phyloP scores from a whole-genome alignment of 2,888 invertebrate genomes.

The Linyphia triangularis region DNA sequence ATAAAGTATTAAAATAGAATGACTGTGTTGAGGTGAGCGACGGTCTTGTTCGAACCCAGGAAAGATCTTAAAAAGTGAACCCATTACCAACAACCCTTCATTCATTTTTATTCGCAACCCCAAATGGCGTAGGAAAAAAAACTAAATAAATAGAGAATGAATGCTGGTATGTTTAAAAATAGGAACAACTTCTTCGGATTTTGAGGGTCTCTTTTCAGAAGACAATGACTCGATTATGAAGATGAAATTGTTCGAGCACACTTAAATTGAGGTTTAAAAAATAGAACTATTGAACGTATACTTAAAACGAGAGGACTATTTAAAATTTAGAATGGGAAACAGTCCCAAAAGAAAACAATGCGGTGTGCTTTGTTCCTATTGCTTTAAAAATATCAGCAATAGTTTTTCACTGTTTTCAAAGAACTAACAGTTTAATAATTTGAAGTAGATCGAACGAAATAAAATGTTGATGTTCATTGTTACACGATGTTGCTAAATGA shows the following conservation, averaged over 20 bases:
- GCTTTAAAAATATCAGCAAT: no score
- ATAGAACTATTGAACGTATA: not conserved
- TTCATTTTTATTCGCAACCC: not conserved
- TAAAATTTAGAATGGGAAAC: no score
- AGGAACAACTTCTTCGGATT: not conserved
- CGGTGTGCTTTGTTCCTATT: no score
- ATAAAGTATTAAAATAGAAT: not conserved
- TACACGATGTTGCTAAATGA: no score
- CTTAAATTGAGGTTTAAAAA: not conserved
- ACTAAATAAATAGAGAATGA: not conserved
- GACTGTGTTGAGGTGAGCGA: not conserved
- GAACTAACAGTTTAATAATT: no score
- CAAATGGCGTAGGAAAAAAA: not conserved
- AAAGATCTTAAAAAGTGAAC: not conserved
- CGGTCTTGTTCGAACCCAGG: no score
- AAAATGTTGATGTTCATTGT: no score
- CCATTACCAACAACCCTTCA: not conserved
- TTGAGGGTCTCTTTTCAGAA: not conserved
- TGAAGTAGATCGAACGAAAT: no score
- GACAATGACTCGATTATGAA: not conserved
- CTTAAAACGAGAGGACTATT: not conserved
- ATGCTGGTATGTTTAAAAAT: not conserved
- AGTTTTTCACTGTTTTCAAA: no score
- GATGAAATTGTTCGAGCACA: no score
- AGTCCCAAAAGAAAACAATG: no score